Base-by-base conservation (phyloP, 1,140 invertebrate species). In the Hirudo medicinalis region DNA sequence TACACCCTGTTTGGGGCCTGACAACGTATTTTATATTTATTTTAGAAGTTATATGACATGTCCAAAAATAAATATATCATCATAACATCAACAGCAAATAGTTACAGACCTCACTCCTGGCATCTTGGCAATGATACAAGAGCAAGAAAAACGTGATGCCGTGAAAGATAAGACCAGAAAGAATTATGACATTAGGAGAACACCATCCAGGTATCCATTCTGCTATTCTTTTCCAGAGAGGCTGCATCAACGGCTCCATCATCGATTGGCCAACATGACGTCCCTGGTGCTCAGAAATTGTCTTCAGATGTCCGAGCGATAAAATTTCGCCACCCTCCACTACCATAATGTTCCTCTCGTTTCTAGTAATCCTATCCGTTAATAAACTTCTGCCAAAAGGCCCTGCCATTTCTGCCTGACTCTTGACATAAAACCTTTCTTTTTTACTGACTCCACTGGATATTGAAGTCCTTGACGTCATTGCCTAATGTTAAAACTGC, bases 141-240 rank as follows among this genome's bases (percentile, higher is more conserved):
- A 99, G 85, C 76, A 99, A 86, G 73, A 97, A 83, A 71, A 93
- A 91, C 25, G 95, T 97, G 49, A 91, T 78, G 75, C 97, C 89
- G 84, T 99, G 99, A 72, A 98, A 86, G 76, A 92, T 82, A 76
- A 99, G 86, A 74, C 97, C 97, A 79, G 90, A 83, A 53, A 97
- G 87, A 71, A 97, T 99, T 75, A 99, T 92, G 76, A 95, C 87
- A 88, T 99, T 99, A 75, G 97, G 97, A 27, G 96, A 94, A 74
- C 97, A 86, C 90, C 91, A 97, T 76, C 92, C 79, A 15, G 96
- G 96, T 75, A 93, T 87, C 79, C 90, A 88, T 76, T 88, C 85
- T 17, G 97, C 91, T 55, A 98, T 85, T 91, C 90, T 97, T 83
- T 91, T 88, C 96, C 97, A 99, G 88, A 91, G 99, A 53, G 88